These are phyloP conservation scores for Biston stratarius DNA, from an alignment of 2,888 invertebrate genomes.

Conservation along the genomic window DNA sequence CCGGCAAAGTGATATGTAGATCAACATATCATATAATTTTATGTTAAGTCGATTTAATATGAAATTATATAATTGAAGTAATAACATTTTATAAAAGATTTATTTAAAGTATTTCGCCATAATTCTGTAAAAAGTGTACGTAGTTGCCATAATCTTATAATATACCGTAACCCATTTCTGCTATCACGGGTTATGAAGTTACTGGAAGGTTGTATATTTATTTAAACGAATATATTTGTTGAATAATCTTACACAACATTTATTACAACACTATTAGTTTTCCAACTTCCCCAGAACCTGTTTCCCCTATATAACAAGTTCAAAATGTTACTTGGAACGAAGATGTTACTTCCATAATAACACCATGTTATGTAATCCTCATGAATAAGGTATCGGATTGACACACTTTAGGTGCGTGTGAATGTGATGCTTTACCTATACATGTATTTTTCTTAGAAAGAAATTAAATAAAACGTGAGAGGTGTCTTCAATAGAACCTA, in stretches of 20 bases:
- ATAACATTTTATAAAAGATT: no score
- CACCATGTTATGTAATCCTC: conserved; percentile 24
- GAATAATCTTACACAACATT: conserved; percentile 1
- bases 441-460: neutral
- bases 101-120: no score
- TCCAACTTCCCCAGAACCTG: conserved; percentile 16
- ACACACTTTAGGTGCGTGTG: conserved; percentile 30
- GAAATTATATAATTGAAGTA: neutral
- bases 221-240: neutral
- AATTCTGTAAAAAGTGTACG: no score
- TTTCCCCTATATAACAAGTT: conserved; percentile 13
- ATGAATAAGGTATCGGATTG: conserved; percentile 19
- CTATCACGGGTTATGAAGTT: no score
- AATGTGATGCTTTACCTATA: neutral
- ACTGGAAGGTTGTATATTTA: neutral
- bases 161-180: no score
- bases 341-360: conserved; percentile 6
- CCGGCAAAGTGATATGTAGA: conserved; percentile 10
- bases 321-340: conserved; percentile 22
- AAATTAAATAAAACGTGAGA: neutral
- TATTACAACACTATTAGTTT: conserved; percentile 5
- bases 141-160: no score
- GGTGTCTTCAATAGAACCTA: neutral
- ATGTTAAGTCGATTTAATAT: neutral
- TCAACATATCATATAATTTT: conserved; percentile 24